phyloP scores from a whole-genome alignment of 2,888 invertebrate species.

The Drosophila barbarae region DNA sequence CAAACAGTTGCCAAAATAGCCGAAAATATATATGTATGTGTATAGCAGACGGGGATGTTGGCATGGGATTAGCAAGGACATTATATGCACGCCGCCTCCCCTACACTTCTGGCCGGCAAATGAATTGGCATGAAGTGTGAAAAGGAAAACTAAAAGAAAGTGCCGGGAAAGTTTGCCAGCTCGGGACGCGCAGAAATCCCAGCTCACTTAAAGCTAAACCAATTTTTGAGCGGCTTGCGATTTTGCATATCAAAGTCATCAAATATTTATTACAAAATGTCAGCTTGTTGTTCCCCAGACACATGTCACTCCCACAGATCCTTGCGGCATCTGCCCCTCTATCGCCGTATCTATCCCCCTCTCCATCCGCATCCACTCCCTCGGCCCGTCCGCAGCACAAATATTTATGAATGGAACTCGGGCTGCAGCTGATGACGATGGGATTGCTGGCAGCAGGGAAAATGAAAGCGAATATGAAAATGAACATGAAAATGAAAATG shows the following conservation, averaged over 20 bases:
- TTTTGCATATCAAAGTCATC: conserved; percentile 51
- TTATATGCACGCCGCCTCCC: conserved; percentile 20
- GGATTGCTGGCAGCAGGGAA: conserved; percentile 33
- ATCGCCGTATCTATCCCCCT: conserved; percentile 5
- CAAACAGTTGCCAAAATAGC: conserved; percentile 36
- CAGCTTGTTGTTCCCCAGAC: conserved; percentile 46
- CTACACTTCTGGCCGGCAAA: conserved; percentile 18
- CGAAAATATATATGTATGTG: conserved; percentile 8
- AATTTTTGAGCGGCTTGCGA: conserved; percentile 48
- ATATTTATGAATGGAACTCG: conserved; percentile 47
- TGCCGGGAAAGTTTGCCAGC: conserved; percentile 5
- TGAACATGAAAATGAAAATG: conserved; percentile 44
- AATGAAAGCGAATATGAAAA: conserved; percentile 40
- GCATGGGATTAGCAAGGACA: conserved; percentile 43
- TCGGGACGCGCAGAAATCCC: conserved; percentile 29
- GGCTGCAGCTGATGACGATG: conserved; percentile 50
- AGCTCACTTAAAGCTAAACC: conserved; percentile 39
- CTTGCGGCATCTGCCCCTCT: conserved; percentile 18
- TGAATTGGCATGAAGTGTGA: conserved; percentile 38
- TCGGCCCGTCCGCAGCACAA: conserved; percentile 13
- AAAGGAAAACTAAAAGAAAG: conserved; percentile 22
- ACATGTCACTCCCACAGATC: conserved; percentile 34
- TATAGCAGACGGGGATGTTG: conserved; percentile 34
- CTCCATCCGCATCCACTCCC: not conserved
- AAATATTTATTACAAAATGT: conserved; percentile 53